Base-by-base conservation (phyloP, 2,888 invertebrate species). In the Hemaris fuciformis region DNA sequence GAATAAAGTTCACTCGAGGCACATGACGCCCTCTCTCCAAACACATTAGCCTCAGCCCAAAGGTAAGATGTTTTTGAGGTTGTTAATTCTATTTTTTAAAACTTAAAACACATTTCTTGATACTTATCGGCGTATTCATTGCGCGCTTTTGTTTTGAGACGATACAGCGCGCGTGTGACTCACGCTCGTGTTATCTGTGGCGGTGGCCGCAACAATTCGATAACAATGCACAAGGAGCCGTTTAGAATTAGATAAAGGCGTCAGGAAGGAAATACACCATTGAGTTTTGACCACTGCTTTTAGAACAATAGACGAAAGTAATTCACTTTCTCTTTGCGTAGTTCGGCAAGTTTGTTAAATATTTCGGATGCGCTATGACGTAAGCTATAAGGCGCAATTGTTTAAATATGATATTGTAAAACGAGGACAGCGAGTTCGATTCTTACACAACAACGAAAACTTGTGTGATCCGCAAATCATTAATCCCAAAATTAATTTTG, bases 101-200 rank as follows among this genome's bases (percentile, higher is more conserved):
- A 15, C 27, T 25, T 6, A 15, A 7, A 7, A 18, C 5, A 27
- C n/a, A n/a, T n/a, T n/a, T n/a, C n/a, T n/a, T n/a, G n/a, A n/a
- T n/a, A n/a, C n/a, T n/a, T n/a, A 15, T 8, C 1, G 3, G 8
- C 10, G 20, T 20, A 20, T 18, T 6, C 43, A 10, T 43, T 43
- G 20, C 48, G 7, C 27, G 13, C 59, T 48, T 60, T 18, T 60
- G 53, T 60, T 60, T 34, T 25, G 18, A 43, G 23, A 15, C 23
- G 10, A 43, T 7, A 13, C 23, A 53, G 41, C 15, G 25, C 20
- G 34, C 48, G 15, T 61, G 64, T 85, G 83, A 84, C 73, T 84
- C 83, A 84, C 67, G 23, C 18, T 65, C 18, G 38, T 66, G 74
- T 79, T 84, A 84, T 85, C 84, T 74, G 64, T 67, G 60, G 64